phyloP scores from a whole-genome alignment of 2,113 vertebrate genomes.

The Neopipo cinnamomea region DNA sequence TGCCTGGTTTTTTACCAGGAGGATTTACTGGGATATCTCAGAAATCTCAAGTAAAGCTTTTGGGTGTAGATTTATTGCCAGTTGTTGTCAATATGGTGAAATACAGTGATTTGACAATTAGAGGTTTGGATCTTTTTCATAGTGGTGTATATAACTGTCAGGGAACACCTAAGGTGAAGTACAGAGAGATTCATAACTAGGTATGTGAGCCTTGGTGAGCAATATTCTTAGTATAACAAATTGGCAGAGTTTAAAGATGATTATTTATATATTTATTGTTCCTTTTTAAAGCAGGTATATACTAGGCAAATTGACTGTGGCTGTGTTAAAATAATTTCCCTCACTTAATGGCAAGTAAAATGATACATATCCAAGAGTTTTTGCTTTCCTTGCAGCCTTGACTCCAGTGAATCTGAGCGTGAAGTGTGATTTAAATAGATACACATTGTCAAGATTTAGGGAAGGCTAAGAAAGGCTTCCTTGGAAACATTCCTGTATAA shows the following conservation, averaged over 20 bases:
- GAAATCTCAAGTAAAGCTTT: background rate
- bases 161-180: background rate
- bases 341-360: background rate
- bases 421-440: conserved; percentile 12
- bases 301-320: background rate
- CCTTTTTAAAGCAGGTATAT: background rate
- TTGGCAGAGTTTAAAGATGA: background rate
- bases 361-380: background rate
- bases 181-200: background rate
- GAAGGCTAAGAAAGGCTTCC: background rate
- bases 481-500: background rate
- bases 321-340: background rate
- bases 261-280: background rate
- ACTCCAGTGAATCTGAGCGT: background rate
- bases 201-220: background rate
- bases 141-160: background rate
- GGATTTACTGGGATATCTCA: background rate
- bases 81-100: background rate
- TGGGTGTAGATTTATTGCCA: background rate
- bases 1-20: background rate
- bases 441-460: background rate
- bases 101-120: background rate
- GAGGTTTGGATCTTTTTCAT: background rate
- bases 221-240: background rate
- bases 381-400: background rate